A percentile compares a stretch with the other conserved stretches of the same genome.
Evolutionary conservation across 1,140 invertebrate species (phyloP).

Genomic region (Lasioglossum baleicum): DNA sequence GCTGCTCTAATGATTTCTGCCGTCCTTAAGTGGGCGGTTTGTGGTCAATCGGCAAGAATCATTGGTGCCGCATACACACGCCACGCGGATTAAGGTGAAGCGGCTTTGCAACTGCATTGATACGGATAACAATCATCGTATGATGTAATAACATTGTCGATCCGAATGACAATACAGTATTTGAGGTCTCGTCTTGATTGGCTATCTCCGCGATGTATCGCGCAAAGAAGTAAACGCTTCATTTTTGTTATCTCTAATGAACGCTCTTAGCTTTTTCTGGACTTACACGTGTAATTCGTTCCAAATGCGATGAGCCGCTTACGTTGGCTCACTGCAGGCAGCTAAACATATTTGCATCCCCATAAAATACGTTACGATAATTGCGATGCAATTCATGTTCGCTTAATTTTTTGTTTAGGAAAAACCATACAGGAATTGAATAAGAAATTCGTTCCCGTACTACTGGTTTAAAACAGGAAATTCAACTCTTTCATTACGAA

Average conservation of each 20-base stretch:
- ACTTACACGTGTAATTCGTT: background rate
- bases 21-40: background rate
- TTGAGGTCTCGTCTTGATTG: background rate
- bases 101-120: background rate
- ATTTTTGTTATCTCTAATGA: background rate
- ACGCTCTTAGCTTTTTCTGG: background rate
- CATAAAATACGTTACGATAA: too few relatives aligned
- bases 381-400: too few relatives aligned
- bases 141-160: conserved; percentile 8
- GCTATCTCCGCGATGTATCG: background rate
- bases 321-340: too few relatives aligned
- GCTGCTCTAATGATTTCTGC: background rate
- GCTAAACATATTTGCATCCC: too few relatives aligned
- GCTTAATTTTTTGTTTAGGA: too few relatives aligned
- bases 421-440: too few relatives aligned
- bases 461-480: too few relatives aligned
- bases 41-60: background rate
- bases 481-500: too few relatives aligned
- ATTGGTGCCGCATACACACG: background rate
- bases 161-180: background rate
- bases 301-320: too few relatives aligned
- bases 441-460: too few relatives aligned
- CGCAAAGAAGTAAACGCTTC: background rate
- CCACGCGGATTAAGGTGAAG: background rate
- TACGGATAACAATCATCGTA: conserved; percentile 1